A percentile compares a stretch with the other conserved stretches of the same genome.
These are phyloP conservation scores for Drosophila tripunctata DNA, from an alignment of 2,888 invertebrate genomes.

Conservation along the genomic window DNA sequence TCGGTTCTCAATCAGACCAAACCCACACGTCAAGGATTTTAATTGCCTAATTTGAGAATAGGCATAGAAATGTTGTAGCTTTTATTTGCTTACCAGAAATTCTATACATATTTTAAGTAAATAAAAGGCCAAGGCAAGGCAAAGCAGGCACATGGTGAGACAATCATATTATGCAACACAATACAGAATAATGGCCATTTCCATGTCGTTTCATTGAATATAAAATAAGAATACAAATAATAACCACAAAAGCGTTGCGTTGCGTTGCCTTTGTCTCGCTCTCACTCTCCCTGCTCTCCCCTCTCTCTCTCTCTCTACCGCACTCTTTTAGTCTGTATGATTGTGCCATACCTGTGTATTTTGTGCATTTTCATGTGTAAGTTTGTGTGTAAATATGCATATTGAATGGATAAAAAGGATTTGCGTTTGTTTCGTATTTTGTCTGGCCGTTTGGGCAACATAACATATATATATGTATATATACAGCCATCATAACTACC, in stretches of 20 bases:
- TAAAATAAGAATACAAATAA: constrained; percentile 63
- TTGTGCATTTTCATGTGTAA: background rate
- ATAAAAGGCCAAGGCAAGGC: constrained; percentile 26
- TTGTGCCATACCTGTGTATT: constrained; percentile 7
- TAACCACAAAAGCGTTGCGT: constrained; percentile 58
- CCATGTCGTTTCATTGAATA: constrained; percentile 66
- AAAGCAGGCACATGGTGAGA: constrained; percentile 40
- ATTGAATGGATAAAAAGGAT: constrained; percentile 75
- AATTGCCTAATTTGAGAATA: constrained; percentile 42
- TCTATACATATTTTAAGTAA: constrained; percentile 43
- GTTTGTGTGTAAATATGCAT: constrained; percentile 31
- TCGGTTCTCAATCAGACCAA: constrained; percentile 14
- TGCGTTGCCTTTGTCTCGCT: constrained; percentile 7
- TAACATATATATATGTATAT: background rate
- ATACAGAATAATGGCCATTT: constrained; percentile 62
- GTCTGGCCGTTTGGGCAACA: constrained; percentile 36
- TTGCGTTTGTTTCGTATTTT: constrained; percentile 61
- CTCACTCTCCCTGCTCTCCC: background rate
- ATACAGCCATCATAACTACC: background rate
- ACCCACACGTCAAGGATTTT: constrained; percentile 34
- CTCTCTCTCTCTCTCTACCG: background rate
- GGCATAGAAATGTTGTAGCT: no score
- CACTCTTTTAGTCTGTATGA: background rate
- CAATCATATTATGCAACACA: constrained; percentile 63
- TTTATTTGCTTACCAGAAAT: constrained; percentile 19